phyloP scores from a whole-genome alignment of 2,888 invertebrate species.

The Drosophila buzzatii region DNA sequence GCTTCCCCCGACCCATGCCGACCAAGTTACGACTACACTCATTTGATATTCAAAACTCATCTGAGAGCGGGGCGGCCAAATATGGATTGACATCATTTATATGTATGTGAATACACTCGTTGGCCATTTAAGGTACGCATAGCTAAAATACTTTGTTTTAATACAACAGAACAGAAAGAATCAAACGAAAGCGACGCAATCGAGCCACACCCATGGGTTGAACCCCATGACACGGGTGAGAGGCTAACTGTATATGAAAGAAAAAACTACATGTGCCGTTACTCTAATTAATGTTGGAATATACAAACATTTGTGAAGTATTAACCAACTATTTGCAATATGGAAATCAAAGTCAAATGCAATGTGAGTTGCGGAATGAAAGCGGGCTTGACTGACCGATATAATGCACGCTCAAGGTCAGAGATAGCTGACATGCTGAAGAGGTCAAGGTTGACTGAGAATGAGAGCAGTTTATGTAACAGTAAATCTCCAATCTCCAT shows the following conservation, averaged over 20 bases:
- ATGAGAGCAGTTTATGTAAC: background rate
- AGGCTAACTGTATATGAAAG: conserved; percentile 65
- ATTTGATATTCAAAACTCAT: background rate
- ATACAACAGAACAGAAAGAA: conserved; percentile 28
- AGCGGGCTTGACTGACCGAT: background rate
- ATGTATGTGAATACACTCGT: conserved; percentile 14
- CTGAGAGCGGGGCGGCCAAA: background rate
- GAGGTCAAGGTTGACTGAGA: background rate
- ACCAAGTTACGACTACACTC: background rate
- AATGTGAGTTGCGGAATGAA: background rate
- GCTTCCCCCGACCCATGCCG: background rate
- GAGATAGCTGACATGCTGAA: background rate
- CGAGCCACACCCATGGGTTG: conserved; percentile 39
- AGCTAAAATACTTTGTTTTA: conserved; percentile 50
- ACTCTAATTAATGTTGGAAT: conserved; percentile 9
- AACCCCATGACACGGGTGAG: conserved; percentile 44
- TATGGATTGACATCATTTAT: conserved; percentile 22
- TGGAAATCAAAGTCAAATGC: background rate
- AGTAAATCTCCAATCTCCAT: too few species aligned
- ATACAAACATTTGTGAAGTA: conserved; percentile 8
- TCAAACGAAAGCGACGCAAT: conserved; percentile 15
- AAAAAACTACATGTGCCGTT: conserved; percentile 56
- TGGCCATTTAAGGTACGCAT: conserved; percentile 31
- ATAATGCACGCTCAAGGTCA: background rate
- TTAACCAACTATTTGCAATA: background rate